Percentiles rank a stretch among this genome's conserved stretches.
Conservation (phyloP, 2,888 invertebrate genomes). For the Melangyna quadrimaculata region DNA sequence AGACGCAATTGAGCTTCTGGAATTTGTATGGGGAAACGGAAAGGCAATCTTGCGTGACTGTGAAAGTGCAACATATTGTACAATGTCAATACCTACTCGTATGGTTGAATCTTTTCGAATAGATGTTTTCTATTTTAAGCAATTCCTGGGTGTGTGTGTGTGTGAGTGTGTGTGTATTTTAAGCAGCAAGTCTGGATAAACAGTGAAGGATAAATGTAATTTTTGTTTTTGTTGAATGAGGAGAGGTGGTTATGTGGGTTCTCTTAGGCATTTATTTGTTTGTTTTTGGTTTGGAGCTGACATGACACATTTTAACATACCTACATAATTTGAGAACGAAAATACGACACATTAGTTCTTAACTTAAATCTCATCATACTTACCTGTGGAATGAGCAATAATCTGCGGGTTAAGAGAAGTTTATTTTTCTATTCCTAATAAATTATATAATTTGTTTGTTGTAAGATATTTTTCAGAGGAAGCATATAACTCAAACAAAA, state of each 20-base stretch:
- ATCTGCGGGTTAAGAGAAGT: no score
- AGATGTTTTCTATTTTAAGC: neutral
- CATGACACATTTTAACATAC: neutral
- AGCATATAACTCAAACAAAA: no score
- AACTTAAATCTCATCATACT: neutral
- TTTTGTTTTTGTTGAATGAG: neutral
- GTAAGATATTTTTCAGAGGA: no score
- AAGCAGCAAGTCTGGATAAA: neutral
- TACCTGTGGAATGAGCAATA: no score
- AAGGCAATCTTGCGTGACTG: slow-evolving; percentile 37
- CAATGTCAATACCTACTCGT: slow-evolving; percentile 42
- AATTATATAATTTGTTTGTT: no score
- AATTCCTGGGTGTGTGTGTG: no score
- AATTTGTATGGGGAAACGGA: neutral
- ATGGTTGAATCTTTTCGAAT: neutral
- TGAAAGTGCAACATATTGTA: slow-evolving; percentile 46
- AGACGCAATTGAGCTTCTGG: slow-evolving; percentile 44
- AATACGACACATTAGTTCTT: neutral
- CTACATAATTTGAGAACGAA: neutral
- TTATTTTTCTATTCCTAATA: no score
- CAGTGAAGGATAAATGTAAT: neutral
- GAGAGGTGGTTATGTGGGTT: neutral
- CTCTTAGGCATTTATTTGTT: neutral
- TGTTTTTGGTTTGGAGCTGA: neutral
- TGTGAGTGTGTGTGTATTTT: neutral